phyloP scores from a whole-genome alignment of 2,888 invertebrate genomes.

The Zootermopsis nevadensis region DNA sequence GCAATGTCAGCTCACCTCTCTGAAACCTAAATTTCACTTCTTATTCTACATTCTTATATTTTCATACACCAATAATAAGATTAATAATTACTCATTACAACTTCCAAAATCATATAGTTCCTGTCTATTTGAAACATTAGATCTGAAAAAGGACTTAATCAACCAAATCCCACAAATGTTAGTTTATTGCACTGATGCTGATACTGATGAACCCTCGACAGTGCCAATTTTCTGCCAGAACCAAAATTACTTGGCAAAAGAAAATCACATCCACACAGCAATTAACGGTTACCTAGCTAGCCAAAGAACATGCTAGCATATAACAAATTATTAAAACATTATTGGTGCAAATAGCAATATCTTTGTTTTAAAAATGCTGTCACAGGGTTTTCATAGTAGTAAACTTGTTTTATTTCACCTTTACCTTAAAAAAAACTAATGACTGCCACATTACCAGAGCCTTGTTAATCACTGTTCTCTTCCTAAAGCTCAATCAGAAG shows the following conservation, averaged over 20 bases:
- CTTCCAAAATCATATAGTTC: neutral
- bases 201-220: neutral
- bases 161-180: conserved; percentile 7
- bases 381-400: neutral
- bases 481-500: neutral
- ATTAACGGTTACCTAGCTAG: neutral
- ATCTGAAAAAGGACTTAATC: neutral
- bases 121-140: conserved; percentile 26
- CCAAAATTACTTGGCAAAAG: neutral
- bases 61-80: conserved; percentile 10
- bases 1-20: neutral
- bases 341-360: conserved; percentile 28
- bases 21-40: conserved; percentile 1
- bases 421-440: neutral
- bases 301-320: conserved; percentile 18
- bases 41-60: conserved; percentile 4
- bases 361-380: neutral
- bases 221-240: neutral
- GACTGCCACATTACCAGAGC: neutral
- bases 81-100: conserved; percentile 12
- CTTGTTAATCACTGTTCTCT: neutral
- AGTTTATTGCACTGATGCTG: conserved; percentile 8
- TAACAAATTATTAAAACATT: conserved; percentile 33
- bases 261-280: neutral
- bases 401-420: neutral